phyloP scores from a whole-genome alignment of 2,797 vertebrate species.

The Notolepis coatsorum region DNA sequence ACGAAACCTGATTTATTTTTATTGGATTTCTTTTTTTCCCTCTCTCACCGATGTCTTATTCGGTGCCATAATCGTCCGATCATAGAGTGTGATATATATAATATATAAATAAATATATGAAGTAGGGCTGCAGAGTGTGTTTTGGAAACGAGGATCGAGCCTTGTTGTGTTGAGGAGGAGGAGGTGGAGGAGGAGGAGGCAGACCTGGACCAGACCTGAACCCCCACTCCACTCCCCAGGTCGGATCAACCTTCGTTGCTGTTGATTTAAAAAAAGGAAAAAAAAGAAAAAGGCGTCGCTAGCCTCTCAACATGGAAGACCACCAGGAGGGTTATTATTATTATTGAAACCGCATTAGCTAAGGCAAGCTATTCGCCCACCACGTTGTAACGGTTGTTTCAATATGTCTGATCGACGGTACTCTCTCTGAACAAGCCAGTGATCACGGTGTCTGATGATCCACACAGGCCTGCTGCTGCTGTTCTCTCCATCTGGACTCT shows the following conservation, averaged over 20 bases:
- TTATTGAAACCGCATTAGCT: constrained; percentile 11
- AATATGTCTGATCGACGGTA: constrained; percentile 57
- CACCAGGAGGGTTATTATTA: constrained; percentile 34
- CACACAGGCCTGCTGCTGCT: constrained; percentile 60
- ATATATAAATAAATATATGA: constrained; percentile 31
- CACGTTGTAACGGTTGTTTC: constrained; percentile 16
- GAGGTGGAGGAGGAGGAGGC: constrained; percentile 41
- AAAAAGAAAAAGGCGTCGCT: constrained; percentile 15
- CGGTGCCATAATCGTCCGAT: neutral
- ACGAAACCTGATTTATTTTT: constrained; percentile 2
- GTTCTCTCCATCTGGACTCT: constrained; percentile 71
- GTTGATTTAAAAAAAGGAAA: too few species aligned
- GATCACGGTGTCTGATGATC: constrained; percentile 59
- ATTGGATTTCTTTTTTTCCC: neutral
- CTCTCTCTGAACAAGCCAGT: constrained; percentile 36
- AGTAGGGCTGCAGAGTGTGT: constrained; percentile 25
- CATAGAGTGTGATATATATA: neutral
- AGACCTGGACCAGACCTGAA: constrained; percentile 37
- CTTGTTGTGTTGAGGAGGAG: constrained; percentile 9
- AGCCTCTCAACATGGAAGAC: constrained; percentile 12
- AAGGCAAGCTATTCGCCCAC: neutral
- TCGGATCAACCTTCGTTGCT: constrained; percentile 48
- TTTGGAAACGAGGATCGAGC: constrained; percentile 37
- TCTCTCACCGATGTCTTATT: neutral
- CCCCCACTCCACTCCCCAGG: too few species aligned